Base-by-base conservation (phyloP, 2,113 vertebrate genomes). In the Trogon melanurus region DNA sequence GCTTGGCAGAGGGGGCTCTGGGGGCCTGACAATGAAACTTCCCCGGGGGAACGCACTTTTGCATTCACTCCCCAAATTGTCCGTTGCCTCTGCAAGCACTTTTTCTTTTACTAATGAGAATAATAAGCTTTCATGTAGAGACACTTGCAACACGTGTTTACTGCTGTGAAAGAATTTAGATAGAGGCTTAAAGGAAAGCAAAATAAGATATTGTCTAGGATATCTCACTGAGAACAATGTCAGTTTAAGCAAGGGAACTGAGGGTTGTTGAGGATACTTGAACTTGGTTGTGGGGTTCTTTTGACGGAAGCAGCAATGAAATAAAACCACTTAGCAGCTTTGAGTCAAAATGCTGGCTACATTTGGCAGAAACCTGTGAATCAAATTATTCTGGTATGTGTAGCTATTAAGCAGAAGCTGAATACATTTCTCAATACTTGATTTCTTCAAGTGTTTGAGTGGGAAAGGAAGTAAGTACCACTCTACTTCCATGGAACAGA, bases 81-180 rank as follows among this genome's bases (percentile, higher is more conserved):
- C 90, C 95, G 41, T 78, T 95, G 88, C 90, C 88, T 96, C 88
- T 79, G 78, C 82, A 96, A 94, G 92, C 93, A 79, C 79, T 97
- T 97, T 94, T 93, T 91, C 93, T 93, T 91, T 70, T 89, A 57
- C 94, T 96, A 96, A 96, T 96, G 90, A 95, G 85, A 96, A 96
- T 94, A 97, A 96, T 86, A 95, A 93, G 90, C 90, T 96, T 94
- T 96, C 86, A 64, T 60, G 82, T 83, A 86, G 90, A 90, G 88
- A 64, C 53, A 22, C 69, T 96, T 92, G 83, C 69, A 86, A 91
- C 90, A 64, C 66, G 93, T 94, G 91, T 97, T 96, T 91, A 87
- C 89, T 54, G 81, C 89, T 88, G 87, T 73, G 93, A 50, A 87
- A 89, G 78, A 93, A 85, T 95, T 89, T 57, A 94, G 79, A 86